Evolutionary conservation across 2,113 vertebrate species (phyloP), one percentile per base, ranked within the genome.

Genomic region (Noturus placidus): DNA sequence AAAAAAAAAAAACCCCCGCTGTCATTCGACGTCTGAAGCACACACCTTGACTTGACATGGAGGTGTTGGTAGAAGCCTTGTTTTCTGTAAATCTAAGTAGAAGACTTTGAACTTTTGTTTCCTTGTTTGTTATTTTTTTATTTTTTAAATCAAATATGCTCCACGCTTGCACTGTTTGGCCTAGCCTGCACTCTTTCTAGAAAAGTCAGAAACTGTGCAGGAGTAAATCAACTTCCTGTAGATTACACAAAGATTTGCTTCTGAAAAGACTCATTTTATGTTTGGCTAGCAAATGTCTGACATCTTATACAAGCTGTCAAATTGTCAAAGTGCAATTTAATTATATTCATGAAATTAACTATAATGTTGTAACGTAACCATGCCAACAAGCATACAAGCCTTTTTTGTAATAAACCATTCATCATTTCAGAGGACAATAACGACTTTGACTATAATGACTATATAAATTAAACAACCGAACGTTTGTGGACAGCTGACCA

Each of bases 11-110:
- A 33, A 20, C n/a, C 5, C 54, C 54, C 1, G 3, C 69, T 74
- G n/a, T 27, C 69, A 85, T n/a, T 69, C 56, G 33, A 78, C 59
- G 35, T 65, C 87, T 70, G 33, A 56, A 46, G 56, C 74, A 30
- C 76, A 56, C 74, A 81, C 82, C 81, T 86, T 35, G 6, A 65
- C 38, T 65, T n/a, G 59, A 67, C 59, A 65, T 0, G 27, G 17
- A 1, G 52, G n/a, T 13, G 22, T 30, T 83, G 25, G 22, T 27
- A 42, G 35, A 65, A 63, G 27, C 22, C 3, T 20, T 61, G 79
- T 10, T 22, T 70, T 46, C 27, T 69, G n/a, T 35, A 70, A 35
- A 84, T 27, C 42, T 10, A 52, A 70, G 46, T 3, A 52, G 19
- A 61, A 61, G 5, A 5, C 25, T 70, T 54, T 52, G 7, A 69